These are phyloP conservation scores for Phytoseiulus persimilis DNA, from an alignment of 2,888 invertebrate genomes.

Conservation along the genomic window DNA sequence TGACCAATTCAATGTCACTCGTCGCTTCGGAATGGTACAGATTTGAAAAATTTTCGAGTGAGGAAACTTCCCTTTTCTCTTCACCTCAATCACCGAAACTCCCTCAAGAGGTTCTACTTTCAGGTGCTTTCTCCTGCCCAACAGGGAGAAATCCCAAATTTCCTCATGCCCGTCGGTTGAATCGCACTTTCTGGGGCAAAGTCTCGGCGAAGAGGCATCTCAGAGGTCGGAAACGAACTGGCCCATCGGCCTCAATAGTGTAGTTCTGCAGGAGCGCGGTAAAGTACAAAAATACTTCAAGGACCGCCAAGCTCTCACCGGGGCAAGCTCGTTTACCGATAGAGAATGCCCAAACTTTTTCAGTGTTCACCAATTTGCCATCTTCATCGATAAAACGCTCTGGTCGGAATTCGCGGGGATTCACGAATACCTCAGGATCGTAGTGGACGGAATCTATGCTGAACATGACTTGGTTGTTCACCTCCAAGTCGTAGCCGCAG, in stretches of 20 bases:
- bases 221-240: background rate
- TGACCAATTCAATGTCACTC: too few relatives aligned
- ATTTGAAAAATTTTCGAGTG: too few relatives aligned
- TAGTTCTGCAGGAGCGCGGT: slow-evolving; percentile 10
- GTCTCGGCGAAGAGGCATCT: background rate
- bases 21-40: too few relatives aligned
- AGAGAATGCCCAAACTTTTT: slow-evolving; percentile 19
- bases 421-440: slow-evolving; percentile 44
- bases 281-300: background rate
- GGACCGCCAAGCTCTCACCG: slow-evolving; percentile 26
- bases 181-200: background rate
- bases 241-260: slow-evolving; percentile 7
- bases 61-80: too few relatives aligned
- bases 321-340: slow-evolving; percentile 33
- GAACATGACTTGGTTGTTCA: slow-evolving; percentile 44
- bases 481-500: slow-evolving; percentile 43
- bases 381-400: slow-evolving; percentile 44
- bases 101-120: too few relatives aligned
- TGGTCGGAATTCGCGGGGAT: slow-evolving; percentile 44
- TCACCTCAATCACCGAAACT: too few relatives aligned
- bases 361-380: slow-evolving; percentile 35
- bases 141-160: too few relatives aligned
- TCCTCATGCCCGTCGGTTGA: background rate
- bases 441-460: slow-evolving; percentile 45
- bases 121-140: too few relatives aligned